These are phyloP conservation scores for Cataglyphis cursor DNA, from an alignment of 2,888 invertebrate species.

Conservation along the genomic window DNA sequence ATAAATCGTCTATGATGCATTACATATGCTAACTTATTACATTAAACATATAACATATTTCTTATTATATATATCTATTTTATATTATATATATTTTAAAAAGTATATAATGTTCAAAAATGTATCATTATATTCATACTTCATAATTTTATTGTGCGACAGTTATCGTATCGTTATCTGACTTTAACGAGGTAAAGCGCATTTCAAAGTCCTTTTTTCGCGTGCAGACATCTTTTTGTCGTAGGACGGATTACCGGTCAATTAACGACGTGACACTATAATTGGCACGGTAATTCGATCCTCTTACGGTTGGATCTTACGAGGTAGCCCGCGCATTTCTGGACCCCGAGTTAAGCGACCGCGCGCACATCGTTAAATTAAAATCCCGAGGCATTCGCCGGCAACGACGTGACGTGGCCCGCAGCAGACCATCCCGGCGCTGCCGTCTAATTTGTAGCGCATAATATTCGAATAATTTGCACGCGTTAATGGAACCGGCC, in stretches of 20 bases:
- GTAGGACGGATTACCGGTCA: conserved; percentile 75
- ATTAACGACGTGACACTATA: conserved; percentile 82
- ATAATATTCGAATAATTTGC: conserved; percentile 79
- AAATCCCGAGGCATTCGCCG: conserved; percentile 75
- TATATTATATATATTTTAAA: not conserved
- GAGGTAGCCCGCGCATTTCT: conserved; percentile 51
- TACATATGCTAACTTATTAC: not conserved
- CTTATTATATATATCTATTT: not conserved
- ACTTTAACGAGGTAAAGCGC: conserved; percentile 53
- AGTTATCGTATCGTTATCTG: conserved; percentile 16
- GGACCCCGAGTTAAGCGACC: conserved; percentile 70
- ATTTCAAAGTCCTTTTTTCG: conserved; percentile 48
- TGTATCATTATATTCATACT: not conserved
- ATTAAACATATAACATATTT: not conserved
- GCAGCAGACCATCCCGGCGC: conserved; percentile 59
- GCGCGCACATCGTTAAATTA: conserved; percentile 80
- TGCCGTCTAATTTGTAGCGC: conserved; percentile 78
- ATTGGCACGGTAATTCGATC: conserved; percentile 80
- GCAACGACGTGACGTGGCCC: conserved; percentile 54
- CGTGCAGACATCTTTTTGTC: conserved; percentile 40
- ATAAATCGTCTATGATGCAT: conserved; percentile 2
- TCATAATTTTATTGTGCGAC: not conserved
- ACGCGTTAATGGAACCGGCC: conserved; percentile 68
- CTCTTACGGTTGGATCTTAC: conserved; percentile 66
- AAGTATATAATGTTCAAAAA: conserved; percentile 11